A percentile compares a stretch with the other conserved stretches of the same genome.
These are phyloP conservation scores for Clarias batrachus DNA, from an alignment of 2,113 vertebrate genomes.

Conservation along the genomic window DNA sequence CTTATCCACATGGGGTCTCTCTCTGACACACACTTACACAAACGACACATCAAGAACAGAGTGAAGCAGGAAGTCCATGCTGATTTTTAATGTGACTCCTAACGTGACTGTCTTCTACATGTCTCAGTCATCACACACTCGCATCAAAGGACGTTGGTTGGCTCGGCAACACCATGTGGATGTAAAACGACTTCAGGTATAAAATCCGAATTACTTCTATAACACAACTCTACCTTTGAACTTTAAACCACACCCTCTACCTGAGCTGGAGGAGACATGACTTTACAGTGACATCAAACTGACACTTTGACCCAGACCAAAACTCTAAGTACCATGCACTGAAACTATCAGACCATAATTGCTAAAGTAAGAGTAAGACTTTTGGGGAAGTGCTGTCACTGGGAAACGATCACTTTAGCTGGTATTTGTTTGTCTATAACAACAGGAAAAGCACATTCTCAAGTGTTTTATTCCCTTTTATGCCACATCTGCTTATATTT, in stretches of 20 bases:
- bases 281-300: not conserved
- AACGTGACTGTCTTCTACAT: not conserved
- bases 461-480: not conserved
- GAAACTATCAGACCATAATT: not conserved
- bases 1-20: conserved; percentile 35
- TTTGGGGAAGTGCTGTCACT: not conserved
- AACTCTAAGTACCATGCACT: not conserved
- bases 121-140: not conserved
- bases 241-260: not conserved
- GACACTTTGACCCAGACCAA: not conserved
- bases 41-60: not conserved
- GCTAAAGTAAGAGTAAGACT: not conserved
- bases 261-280: not conserved
- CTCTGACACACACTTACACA: not conserved
- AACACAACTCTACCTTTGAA: not conserved
- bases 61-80: not conserved
- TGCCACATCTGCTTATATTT: not conserved
- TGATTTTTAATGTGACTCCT: not conserved
- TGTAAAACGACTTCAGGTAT: not conserved
- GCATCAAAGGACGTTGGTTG: not conserved
- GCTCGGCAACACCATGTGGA: not conserved
- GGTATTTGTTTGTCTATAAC: too few relatives aligned
- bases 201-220: not conserved
- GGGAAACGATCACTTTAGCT: too few relatives aligned
- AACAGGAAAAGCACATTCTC: not conserved